phyloP scores from a whole-genome alignment of 2,888 invertebrate species.

The Nasonovia ribisnigri region DNA sequence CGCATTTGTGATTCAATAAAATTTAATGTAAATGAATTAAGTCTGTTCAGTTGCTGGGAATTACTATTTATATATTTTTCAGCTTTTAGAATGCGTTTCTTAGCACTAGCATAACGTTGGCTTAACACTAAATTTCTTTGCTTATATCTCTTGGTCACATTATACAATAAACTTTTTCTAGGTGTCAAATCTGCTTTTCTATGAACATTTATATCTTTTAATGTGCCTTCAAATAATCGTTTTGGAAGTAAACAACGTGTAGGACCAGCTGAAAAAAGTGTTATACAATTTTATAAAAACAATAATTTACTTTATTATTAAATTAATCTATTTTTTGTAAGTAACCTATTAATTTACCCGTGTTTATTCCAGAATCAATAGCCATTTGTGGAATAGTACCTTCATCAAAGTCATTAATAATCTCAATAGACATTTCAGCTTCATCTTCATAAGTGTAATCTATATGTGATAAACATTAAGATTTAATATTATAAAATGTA shows the following conservation, averaged over 20 bases:
- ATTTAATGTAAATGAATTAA: no score
- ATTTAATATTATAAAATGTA: not conserved
- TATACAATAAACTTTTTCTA: constrained; percentile 13
- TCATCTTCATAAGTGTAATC: not conserved
- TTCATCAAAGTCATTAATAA: not conserved
- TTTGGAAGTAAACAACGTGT: not conserved
- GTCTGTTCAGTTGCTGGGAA: no score
- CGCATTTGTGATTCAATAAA: no score
- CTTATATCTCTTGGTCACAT: not conserved
- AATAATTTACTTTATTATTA: no score
- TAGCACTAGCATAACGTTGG: no score
- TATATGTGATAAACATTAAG: not conserved
- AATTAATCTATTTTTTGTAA: no score
- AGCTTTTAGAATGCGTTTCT: no score
- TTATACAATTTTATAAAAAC: not conserved
- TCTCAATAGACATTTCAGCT: not conserved
- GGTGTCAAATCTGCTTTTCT: not conserved
- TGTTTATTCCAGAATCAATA: not conserved
- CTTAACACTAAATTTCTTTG: no score
- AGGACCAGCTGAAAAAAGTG: not conserved
- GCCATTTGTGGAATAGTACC: not conserved
- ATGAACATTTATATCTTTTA: not conserved
- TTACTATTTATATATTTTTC: no score
- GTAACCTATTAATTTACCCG: no score
- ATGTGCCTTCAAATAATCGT: not conserved